phyloP scores from a whole-genome alignment of 2,888 invertebrate genomes.

The Neria commutata region DNA sequence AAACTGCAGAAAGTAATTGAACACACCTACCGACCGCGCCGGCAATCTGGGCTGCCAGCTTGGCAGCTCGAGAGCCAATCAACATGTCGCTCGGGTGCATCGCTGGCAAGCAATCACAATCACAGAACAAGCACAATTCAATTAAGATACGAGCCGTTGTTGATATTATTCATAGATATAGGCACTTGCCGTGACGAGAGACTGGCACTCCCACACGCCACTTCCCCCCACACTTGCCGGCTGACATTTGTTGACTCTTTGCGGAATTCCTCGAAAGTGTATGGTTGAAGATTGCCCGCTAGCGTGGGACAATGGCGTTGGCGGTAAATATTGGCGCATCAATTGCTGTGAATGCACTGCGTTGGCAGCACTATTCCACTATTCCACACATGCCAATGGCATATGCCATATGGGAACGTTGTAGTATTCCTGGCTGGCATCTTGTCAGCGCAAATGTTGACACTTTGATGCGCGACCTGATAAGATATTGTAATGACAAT shows the following conservation, averaged over 20 bases:
- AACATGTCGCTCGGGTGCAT: not conserved
- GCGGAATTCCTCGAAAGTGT: slow-evolving; percentile 51
- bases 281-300: slow-evolving; percentile 45
- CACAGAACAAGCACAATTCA: slow-evolving; percentile 53
- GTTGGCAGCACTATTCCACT: no score
- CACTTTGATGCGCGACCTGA: no score
- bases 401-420: no score
- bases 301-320: slow-evolving; percentile 46
- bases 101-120: slow-evolving; percentile 29
- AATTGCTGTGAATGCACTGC: no score
- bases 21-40: slow-evolving; percentile 29
- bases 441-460: no score
- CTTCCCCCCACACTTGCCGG: not conserved
- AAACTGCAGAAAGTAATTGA: slow-evolving; percentile 29
- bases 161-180: no score
- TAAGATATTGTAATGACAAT: no score
- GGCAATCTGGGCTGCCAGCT: not conserved
- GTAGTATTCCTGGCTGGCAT: no score
- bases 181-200: no score
- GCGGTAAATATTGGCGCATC: not conserved
- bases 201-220: not conserved
- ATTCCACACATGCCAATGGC: no score
- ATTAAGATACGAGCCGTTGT: no score
- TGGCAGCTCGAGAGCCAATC: not conserved
- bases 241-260: slow-evolving; percentile 44